Base-by-base conservation (phyloP, 2,113 vertebrate genomes). In the Hemicordylus capensis region DNA sequence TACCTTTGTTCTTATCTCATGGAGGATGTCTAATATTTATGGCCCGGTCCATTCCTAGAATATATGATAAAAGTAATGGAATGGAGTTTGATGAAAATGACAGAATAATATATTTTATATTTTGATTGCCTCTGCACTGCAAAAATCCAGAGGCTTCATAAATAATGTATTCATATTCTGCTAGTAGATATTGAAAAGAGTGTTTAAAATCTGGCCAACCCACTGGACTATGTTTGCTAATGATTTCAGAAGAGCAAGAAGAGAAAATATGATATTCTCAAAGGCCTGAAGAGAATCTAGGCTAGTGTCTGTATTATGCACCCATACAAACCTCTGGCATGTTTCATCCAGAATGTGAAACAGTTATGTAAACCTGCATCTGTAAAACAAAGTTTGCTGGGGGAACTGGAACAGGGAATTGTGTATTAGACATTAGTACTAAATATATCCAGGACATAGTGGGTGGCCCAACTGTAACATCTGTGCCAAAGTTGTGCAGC, bases 21-120 rank as follows among this genome's bases (percentile, higher is more conserved):
- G 67, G 10, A 91, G 9, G 44, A 75, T 86, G 39, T 87, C 42
- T 88, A 56, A 59, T 90, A 78, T 51, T 91, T 69, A 82, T 39
- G 79, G 90, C 1, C 9, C 75, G 39, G 7, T 5, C 24, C 44
- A 82, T 92, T 92, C 85, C 81, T 90, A 66, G 83, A 93, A 76
- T 63, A 56, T 20, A 37, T 78, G 73, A 89, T 89, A 82, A 89
- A 92, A 83, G 24, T 10, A 85, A 20, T 20, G 28, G 42, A 91
- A 79, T 3, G 80, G 58, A 89, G 85, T 44, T 64, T 64, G 9
- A 83, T 90, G 66, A 73, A 92, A 95, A 83, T 88, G 2, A 72
- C 58, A n/a, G 44, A 88, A 31, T 59, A 87, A 81, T 88, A 61
- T 39, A 81, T 76, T 90, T 82, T 86, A 46, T 90, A 78, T 51